These are phyloP conservation scores for Ataeniobius toweri DNA, from an alignment of 2,797 vertebrate genomes.

Conservation along the genomic window DNA sequence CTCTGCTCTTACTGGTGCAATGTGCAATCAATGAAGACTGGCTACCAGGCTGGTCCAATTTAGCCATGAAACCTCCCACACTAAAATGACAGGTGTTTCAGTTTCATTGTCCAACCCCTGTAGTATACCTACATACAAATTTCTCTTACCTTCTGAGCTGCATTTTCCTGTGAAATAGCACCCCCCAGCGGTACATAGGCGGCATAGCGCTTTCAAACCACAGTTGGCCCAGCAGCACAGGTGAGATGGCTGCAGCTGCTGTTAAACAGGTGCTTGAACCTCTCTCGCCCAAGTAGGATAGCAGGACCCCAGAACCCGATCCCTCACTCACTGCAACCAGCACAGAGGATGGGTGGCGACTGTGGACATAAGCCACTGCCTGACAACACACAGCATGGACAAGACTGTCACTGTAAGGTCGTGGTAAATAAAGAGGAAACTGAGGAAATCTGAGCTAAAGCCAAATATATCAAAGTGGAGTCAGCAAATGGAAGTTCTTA, in stretches of 20 bases:
- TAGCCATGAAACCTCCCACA: no score
- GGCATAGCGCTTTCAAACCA: constrained; percentile 85
- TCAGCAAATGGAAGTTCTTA: background rate
- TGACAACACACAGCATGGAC: constrained; percentile 19
- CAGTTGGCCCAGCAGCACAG: constrained; percentile 83
- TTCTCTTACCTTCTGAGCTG: constrained; percentile 85
- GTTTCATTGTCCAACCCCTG: no score
- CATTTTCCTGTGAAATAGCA: constrained; percentile 82
- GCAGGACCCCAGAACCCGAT: constrained; percentile 86
- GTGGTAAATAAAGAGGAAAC: background rate
- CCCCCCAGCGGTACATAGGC: constrained; percentile 80
- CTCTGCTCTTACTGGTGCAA: no score
- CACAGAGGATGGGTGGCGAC: constrained; percentile 76
- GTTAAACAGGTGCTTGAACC: constrained; percentile 86
- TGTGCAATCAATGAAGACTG: no score
- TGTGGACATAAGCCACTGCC: constrained; percentile 82
- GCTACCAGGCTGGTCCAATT: no score
- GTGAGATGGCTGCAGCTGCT: constrained; percentile 87
- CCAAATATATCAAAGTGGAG: background rate
- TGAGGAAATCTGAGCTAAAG: background rate
- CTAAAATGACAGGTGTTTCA: no score
- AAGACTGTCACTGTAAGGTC: background rate
- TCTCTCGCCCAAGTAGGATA: constrained; percentile 88
- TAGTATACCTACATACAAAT: background rate
- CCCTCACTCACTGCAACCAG: constrained; percentile 88